phyloP scores from a whole-genome alignment of 2,797 vertebrate genomes.

The Pseudomugil gertrudae region DNA sequence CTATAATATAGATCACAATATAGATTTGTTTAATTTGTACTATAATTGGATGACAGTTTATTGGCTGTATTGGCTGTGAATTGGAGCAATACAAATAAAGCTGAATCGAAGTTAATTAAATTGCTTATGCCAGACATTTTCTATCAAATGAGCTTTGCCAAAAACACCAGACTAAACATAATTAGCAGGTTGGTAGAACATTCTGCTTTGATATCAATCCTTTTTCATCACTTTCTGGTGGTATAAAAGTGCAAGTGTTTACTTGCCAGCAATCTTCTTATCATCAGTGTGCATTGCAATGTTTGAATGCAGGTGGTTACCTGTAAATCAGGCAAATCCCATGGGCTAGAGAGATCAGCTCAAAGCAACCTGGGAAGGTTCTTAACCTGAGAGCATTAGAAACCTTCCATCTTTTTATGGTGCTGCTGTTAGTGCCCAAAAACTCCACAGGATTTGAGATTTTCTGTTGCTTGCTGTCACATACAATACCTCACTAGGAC shows the following conservation, averaged over 20 bases:
- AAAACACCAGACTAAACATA: neutral
- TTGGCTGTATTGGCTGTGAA: too few relatives aligned
- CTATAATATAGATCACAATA: too few relatives aligned
- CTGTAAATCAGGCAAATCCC: neutral
- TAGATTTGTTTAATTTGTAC: too few relatives aligned
- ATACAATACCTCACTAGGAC: neutral
- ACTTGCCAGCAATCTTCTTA: neutral
- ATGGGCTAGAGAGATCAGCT: neutral
- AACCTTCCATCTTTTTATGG: neutral
- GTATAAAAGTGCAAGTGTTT: neutral
- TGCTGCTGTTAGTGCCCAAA: conserved; percentile 1
- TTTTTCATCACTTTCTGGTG: neutral
- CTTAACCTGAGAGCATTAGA: neutral
- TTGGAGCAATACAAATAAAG: too few relatives aligned
- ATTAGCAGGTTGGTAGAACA: neutral
- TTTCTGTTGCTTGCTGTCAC: neutral
- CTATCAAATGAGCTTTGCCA: neutral
- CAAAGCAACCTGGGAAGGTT: neutral
- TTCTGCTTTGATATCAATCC: neutral
- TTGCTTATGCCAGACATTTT: neutral
- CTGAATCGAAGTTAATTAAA: too few relatives aligned
- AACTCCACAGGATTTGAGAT: neutral
- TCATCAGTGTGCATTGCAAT: neutral
- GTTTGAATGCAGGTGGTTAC: neutral
- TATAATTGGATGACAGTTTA: too few relatives aligned